Evolutionary conservation across 1,140 invertebrate species (phyloP).

Genomic region (Drosophila sp.): DNA sequence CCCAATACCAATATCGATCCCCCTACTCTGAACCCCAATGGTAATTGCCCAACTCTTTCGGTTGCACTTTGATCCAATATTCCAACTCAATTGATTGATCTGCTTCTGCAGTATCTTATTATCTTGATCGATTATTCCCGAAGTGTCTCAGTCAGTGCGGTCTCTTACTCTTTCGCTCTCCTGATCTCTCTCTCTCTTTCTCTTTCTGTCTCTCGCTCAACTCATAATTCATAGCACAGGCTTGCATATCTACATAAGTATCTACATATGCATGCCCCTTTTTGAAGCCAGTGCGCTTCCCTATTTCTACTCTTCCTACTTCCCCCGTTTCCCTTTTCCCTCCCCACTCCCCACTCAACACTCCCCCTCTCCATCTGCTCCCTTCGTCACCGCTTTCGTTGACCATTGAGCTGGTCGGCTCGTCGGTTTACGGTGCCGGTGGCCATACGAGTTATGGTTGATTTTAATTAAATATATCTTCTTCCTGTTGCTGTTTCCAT

Average conservation of each 20-base stretch:
- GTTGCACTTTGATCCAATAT: conserved; percentile 17
- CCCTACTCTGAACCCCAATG: background rate
- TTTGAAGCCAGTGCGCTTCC: conserved; percentile 7
- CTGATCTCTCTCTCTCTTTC: background rate
- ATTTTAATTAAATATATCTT: conserved; percentile 84
- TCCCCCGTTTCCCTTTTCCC: background rate
- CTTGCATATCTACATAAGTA: conserved; percentile 2
- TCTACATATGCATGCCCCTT: conserved; percentile 11
- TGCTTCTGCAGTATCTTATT: background rate
- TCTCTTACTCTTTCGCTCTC: background rate
- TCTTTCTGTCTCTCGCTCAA: background rate
- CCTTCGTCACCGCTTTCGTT: background rate
- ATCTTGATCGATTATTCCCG: conserved; percentile 9
- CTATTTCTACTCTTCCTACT: conserved; percentile 9
- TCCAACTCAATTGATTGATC: conserved; percentile 15
- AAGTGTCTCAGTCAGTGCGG: background rate
- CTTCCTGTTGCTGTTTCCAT: conserved; percentile 78
- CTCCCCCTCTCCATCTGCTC: too few relatives aligned
- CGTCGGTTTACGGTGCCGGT: conserved; percentile 68
- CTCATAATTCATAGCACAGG: background rate
- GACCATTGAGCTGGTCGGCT: conserved; percentile 25
- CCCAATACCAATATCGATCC: background rate
- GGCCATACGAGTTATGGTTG: conserved; percentile 71
- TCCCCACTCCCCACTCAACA: background rate
- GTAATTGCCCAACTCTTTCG: background rate